Percentiles rank a stretch among this genome's conserved stretches.
Conservation (phyloP, 1,140 invertebrate species). For the Pogonognathellus flavescens region DNA sequence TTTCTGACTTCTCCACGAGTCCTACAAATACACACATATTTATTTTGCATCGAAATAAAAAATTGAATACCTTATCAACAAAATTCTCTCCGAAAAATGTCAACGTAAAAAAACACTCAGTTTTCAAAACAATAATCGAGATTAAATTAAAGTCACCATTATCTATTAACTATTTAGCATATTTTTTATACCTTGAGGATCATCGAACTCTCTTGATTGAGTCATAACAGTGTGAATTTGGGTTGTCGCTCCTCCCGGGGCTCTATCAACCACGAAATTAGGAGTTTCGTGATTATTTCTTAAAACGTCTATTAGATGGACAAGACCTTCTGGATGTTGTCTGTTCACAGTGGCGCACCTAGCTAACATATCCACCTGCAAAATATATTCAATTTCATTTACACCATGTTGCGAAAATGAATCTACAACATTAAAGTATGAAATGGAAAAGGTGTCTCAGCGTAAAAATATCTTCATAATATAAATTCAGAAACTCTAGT, state of each 20-base stretch:
- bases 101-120: too few species aligned
- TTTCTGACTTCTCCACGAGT: slow-evolving; percentile 95
- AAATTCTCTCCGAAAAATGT: too few species aligned
- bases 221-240: slow-evolving; percentile 93
- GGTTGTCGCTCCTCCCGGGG: slow-evolving; percentile 82
- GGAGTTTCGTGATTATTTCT: slow-evolving; percentile 79
- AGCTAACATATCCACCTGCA: slow-evolving; percentile 77
- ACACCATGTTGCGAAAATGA: neutral
- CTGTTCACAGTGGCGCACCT: slow-evolving; percentile 81
- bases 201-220: slow-evolving; percentile 89
- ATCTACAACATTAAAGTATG: neutral
- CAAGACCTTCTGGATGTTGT: slow-evolving; percentile 85
- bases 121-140: too few species aligned
- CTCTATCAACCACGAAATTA: slow-evolving; percentile 78
- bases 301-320: slow-evolving; percentile 81
- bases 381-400: too few species aligned
- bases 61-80: too few species aligned
- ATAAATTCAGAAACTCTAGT: slow-evolving; percentile 58
- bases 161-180: neutral
- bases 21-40: slow-evolving; percentile 72
- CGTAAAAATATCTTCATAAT: slow-evolving; percentile 9
- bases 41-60: too few species aligned
- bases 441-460: neutral
- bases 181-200: slow-evolving; percentile 77
- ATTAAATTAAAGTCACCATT: too few species aligned